phyloP scores from a whole-genome alignment of 37 sponge, comb jelly and placozoan species.

The Geodia barretti region DNA sequence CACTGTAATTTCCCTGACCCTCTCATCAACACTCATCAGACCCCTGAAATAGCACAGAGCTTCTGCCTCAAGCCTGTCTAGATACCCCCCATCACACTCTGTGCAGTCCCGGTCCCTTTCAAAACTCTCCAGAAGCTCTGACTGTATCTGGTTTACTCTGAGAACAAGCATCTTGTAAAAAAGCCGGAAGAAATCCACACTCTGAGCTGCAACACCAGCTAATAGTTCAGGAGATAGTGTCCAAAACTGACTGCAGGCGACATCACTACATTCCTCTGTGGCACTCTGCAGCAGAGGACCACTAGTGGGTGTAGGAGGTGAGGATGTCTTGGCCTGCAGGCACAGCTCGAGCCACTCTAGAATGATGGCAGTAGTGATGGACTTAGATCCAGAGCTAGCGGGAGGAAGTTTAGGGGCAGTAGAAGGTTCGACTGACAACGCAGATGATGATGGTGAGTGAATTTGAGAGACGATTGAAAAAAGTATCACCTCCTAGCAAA shows the following conservation, averaged over 20 bases:
- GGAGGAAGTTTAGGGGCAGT: too few relatives aligned
- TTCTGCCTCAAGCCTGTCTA: neutral
- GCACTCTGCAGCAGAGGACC: too few relatives aligned
- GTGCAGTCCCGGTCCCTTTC: neutral
- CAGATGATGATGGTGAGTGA: conserved; percentile 4
- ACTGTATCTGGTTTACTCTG: neutral
- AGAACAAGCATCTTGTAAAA: conserved; percentile 19
- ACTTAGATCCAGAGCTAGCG: neutral
- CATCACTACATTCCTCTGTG: too few relatives aligned
- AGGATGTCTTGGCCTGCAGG: too few relatives aligned
- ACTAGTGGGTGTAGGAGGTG: too few relatives aligned
- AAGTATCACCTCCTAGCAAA: neutral
- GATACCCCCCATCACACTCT: neutral
- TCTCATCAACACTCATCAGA: too few relatives aligned
- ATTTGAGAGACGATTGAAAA: neutral
- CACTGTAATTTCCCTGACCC: neutral
- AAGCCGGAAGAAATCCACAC: conserved; percentile 25
- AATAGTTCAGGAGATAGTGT: conserved; percentile 5
- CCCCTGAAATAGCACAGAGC: neutral
- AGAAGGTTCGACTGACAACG: neutral
- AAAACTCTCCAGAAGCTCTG: neutral
- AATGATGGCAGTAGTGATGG: neutral
- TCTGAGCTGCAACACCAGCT: conserved; percentile 11
- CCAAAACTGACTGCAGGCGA: too few relatives aligned
- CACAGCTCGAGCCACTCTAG: neutral